A percentile compares a stretch with the other conserved stretches of the same genome.
phyloP scores from a whole-genome alignment of 1,140 invertebrate species.

The Sarcophaga bullata region DNA sequence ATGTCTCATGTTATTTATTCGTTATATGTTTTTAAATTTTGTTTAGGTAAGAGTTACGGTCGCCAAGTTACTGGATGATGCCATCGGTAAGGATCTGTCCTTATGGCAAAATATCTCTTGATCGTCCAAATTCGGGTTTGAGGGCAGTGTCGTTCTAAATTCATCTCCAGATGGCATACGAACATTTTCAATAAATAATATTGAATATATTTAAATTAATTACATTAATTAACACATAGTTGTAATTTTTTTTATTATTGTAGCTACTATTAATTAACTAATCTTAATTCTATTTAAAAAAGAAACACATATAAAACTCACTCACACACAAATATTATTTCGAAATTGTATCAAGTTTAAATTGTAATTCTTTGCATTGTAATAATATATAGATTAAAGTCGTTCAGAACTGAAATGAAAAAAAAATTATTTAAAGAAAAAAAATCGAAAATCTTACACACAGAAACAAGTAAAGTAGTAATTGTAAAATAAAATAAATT shows the following conservation, averaged over 20 bases:
- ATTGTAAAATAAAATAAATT: too few relatives aligned
- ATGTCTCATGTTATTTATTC: neutral
- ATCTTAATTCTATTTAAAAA: too few relatives aligned
- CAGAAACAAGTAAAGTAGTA: too few relatives aligned
- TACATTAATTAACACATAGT: neutral
- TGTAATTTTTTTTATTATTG: neutral
- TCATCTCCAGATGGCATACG: slow-evolving; percentile 74
- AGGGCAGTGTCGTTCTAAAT: slow-evolving; percentile 86
- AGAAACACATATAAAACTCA: too few relatives aligned
- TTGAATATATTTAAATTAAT: neutral
- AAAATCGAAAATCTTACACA: neutral
- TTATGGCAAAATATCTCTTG: slow-evolving; percentile 95
- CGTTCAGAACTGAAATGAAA: neutral
- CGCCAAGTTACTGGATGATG: slow-evolving; percentile 93
- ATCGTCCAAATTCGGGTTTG: slow-evolving; percentile 94
- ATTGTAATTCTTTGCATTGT: neutral
- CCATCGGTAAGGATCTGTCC: slow-evolving; percentile 86
- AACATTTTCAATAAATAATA: slow-evolving; percentile 53
- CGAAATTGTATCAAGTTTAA: neutral
- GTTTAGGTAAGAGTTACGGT: slow-evolving; percentile 85
- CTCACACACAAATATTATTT: neutral
- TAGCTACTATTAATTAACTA: neutral
- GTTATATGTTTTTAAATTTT: slow-evolving; percentile 48
- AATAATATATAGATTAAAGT: neutral
- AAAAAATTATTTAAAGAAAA: neutral